Conservation (phyloP, 2,888 invertebrate genomes). For the Sialis fuliginosa region DNA sequence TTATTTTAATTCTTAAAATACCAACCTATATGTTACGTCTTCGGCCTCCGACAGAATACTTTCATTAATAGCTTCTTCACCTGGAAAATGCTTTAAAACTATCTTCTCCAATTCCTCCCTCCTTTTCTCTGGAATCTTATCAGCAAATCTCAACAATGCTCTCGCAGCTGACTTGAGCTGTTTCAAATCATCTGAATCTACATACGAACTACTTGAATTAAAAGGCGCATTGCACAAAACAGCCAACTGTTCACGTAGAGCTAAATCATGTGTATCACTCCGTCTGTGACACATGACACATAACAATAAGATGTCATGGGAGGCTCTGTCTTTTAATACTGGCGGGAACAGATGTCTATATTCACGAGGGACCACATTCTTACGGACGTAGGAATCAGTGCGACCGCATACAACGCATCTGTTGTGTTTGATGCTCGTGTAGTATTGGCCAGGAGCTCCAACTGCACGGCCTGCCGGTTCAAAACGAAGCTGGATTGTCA, state of each 20-base stretch:
- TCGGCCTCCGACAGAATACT: slow-evolving; percentile 33
- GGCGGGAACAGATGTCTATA: slow-evolving; percentile 60
- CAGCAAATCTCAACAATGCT: slow-evolving; percentile 27
- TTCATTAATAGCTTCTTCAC: slow-evolving; percentile 24
- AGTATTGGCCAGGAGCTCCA: slow-evolving; percentile 53
- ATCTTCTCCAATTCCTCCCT: slow-evolving; percentile 27
- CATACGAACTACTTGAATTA: slow-evolving; percentile 12
- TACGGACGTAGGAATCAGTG: slow-evolving; percentile 47
- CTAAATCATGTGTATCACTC: slow-evolving; percentile 45
- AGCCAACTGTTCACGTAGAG: slow-evolving; percentile 39
- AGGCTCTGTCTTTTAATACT: slow-evolving; percentile 62
- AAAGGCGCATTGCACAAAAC: slow-evolving; percentile 45
- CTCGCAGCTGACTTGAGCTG: slow-evolving; percentile 40
- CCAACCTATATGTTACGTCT: slow-evolving; percentile 29
- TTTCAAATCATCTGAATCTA: slow-evolving; percentile 16
- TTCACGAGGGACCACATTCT: slow-evolving; percentile 69
- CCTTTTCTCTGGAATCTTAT: slow-evolving; percentile 32
- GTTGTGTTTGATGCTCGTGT: slow-evolving; percentile 51
- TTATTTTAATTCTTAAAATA: slow-evolving; percentile 7
- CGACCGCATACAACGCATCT: slow-evolving; percentile 65
- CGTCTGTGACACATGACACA: slow-evolving; percentile 53
- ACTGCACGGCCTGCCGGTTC: slow-evolving; percentile 59
- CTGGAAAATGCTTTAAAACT: slow-evolving; percentile 32
- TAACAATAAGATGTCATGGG: slow-evolving; percentile 61
- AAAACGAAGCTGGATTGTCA: slow-evolving; percentile 53